Conservation (phyloP, 1,140 invertebrate genomes). For the Agrilus planipennis region DNA sequence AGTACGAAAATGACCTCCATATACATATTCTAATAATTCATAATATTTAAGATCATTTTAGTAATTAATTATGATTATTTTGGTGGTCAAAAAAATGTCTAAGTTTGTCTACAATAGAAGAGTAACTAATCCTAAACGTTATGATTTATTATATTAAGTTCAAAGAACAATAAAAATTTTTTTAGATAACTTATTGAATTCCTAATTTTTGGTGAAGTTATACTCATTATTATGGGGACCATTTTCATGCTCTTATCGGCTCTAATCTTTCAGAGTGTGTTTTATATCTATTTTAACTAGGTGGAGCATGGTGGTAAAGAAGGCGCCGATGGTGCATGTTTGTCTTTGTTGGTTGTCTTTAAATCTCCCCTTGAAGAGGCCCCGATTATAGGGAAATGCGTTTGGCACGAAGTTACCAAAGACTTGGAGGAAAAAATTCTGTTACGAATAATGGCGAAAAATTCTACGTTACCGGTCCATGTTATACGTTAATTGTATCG, state of each 20-base stretch:
- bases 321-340: slow-evolving; percentile 64
- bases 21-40: too few relatives aligned
- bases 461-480: slow-evolving; percentile 67
- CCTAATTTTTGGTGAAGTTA: too few relatives aligned
- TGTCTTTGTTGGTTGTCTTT: slow-evolving; percentile 78
- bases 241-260: too few relatives aligned
- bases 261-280: too few relatives aligned
- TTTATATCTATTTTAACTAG: slow-evolving; percentile 15
- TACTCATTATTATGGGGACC: background rate
- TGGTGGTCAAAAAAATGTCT: too few relatives aligned
- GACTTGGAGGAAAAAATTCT: slow-evolving; percentile 58
- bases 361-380: slow-evolving; percentile 74
- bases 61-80: too few relatives aligned
- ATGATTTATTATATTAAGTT: too few relatives aligned
- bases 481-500: slow-evolving; percentile 74
- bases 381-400: slow-evolving; percentile 73
- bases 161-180: too few relatives aligned
- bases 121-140: too few relatives aligned
- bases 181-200: too few relatives aligned
- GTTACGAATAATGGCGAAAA: slow-evolving; percentile 50
- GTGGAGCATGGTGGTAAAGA: slow-evolving; percentile 40
- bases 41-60: too few relatives aligned
- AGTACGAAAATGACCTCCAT: too few relatives aligned
- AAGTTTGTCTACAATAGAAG: background rate
- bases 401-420: slow-evolving; percentile 69